These are phyloP conservation scores for Limenitis arthemis DNA, from an alignment of 2,888 invertebrate genomes.

Conservation along the genomic window DNA sequence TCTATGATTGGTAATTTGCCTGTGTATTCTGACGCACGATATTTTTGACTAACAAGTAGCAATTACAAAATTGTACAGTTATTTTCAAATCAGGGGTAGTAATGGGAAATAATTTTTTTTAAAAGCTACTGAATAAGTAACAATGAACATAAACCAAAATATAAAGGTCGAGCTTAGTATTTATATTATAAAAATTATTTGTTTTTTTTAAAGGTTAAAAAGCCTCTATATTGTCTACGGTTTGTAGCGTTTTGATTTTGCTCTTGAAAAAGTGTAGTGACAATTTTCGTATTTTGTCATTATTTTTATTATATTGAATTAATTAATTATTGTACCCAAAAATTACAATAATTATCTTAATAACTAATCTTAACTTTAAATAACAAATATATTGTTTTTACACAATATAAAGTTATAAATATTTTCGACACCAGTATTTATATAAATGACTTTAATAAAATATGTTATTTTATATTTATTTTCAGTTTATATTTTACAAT, in stretches of 20 bases:
- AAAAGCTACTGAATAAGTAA: too few relatives aligned
- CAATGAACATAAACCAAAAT: too few relatives aligned
- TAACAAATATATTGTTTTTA: background rate
- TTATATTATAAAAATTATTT: background rate
- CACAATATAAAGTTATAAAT: background rate
- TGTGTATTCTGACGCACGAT: too few relatives aligned
- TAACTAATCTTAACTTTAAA: background rate
- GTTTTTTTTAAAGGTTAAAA: conserved; percentile 2
- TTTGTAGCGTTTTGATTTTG: conserved; percentile 35
- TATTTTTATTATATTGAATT: background rate
- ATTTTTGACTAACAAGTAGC: too few relatives aligned
- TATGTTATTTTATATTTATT: background rate
- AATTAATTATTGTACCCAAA: background rate
- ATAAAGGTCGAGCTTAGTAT: background rate
- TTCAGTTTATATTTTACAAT: background rate
- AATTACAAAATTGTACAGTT: too few relatives aligned
- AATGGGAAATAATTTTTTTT: too few relatives aligned
- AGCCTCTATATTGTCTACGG: conserved; percentile 23
- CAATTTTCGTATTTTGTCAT: background rate
- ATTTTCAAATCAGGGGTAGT: too few relatives aligned
- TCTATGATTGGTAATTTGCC: conserved; percentile 4
- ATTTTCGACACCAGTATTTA: too few relatives aligned
- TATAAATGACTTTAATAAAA: too few relatives aligned
- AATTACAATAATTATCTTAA: background rate
- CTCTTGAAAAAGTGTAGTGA: background rate